Evolutionary conservation across 2,113 vertebrate species (phyloP).

Genomic region (Festucalex cinctus): DNA sequence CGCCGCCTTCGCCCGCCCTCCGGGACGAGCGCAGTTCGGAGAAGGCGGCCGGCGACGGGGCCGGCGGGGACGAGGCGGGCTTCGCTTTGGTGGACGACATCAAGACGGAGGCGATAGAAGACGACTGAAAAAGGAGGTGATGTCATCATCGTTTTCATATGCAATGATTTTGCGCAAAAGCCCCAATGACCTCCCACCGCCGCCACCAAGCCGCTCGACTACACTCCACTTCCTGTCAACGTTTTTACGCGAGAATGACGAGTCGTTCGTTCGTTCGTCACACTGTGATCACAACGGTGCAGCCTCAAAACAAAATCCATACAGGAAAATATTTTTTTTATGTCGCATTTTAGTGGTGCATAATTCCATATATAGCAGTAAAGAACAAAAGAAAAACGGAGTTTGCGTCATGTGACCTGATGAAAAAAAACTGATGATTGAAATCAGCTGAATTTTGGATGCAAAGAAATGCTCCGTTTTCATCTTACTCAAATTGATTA

Average conservation of each 20-base stretch:
- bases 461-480: background rate
- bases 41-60: conserved; percentile 85
- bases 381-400: background rate
- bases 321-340: background rate
- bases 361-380: background rate
- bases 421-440: conserved; percentile 5
- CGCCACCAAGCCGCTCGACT: conserved; percentile 52
- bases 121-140: conserved; percentile 77
- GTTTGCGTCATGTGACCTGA: conserved; percentile 13
- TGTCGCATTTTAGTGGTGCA: background rate
- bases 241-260: conserved; percentile 32
- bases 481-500: background rate
- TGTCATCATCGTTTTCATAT: background rate
- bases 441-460: conserved; percentile 1
- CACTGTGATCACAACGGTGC: conserved; percentile 63
- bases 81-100: conserved; percentile 71
- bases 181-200: conserved; percentile 57
- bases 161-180: background rate
- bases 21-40: conserved; percentile 88
- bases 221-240: conserved; percentile 32
- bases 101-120: conserved; percentile 95
- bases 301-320: conserved; percentile 41
- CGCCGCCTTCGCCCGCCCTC: conserved; percentile 60
- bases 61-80: conserved; percentile 15
- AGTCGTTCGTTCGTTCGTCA: conserved; percentile 24